phyloP scores from a whole-genome alignment of 2,888 invertebrate species.

The Myopa tessellatipennis region DNA sequence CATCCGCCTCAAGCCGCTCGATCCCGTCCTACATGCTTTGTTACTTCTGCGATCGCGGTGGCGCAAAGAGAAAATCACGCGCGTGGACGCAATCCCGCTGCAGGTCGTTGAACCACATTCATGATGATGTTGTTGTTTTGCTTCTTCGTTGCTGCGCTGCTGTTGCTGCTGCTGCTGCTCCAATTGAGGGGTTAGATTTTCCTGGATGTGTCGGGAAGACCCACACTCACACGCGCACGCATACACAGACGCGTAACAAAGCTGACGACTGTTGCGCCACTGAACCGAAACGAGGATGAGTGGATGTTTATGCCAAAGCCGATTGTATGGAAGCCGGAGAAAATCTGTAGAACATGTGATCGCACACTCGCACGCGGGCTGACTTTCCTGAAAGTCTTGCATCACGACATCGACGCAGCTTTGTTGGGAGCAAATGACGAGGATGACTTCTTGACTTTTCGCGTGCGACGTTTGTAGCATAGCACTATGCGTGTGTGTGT shows the following conservation, averaged over 20 bases:
- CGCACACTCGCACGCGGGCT: slow-evolving; percentile 3
- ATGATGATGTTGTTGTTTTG: slow-evolving; percentile 11
- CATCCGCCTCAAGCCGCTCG: neutral
- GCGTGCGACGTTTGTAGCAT: slow-evolving; percentile 5
- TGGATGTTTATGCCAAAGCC: neutral
- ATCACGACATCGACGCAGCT: neutral
- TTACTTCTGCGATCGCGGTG: slow-evolving; percentile 22
- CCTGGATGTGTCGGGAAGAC: slow-evolving; percentile 22
- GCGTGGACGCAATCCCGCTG: slow-evolving; percentile 55
- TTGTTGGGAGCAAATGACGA: neutral
- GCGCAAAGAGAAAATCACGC: slow-evolving; percentile 44
- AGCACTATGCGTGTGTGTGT: neutral
- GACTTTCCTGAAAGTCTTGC: slow-evolving; percentile 17
- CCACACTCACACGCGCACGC: slow-evolving; percentile 1
- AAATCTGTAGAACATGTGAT: slow-evolving; percentile 5
- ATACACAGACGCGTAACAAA: neutral
- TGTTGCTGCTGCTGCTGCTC: slow-evolving; percentile 13
- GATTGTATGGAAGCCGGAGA: neutral
- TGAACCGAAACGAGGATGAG: slow-evolving; percentile 1
- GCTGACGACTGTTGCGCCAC: slow-evolving; percentile 24
- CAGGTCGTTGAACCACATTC: slow-evolving; percentile 30
- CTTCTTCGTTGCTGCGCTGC: slow-evolving; percentile 10
- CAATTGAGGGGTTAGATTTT: slow-evolving; percentile 39
- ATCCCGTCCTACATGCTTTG: slow-evolving; percentile 8
- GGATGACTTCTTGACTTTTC: slow-evolving; percentile 28